A percentile compares a stretch with the other conserved stretches of the same genome.
These are phyloP conservation scores for Aromia moschata DNA, from an alignment of 2,888 invertebrate species.

Conservation along the genomic window DNA sequence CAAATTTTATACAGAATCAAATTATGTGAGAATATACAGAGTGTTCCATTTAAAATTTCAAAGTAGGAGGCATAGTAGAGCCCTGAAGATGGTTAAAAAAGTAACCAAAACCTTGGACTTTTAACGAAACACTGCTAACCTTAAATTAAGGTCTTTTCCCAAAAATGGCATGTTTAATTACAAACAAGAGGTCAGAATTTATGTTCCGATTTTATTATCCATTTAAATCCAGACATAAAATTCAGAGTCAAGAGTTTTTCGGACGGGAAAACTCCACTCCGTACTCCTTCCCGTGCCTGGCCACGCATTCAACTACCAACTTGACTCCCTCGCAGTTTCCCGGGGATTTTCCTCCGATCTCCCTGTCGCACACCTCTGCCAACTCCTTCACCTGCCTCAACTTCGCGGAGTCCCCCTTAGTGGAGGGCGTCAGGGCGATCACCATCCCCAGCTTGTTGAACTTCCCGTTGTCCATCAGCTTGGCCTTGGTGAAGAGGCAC, in stretches of 20 bases:
- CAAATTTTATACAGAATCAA: no score
- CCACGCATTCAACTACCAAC: conserved; percentile 51
- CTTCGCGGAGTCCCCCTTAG: conserved; percentile 50
- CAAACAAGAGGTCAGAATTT: no score
- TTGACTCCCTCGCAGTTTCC: conserved; percentile 54
- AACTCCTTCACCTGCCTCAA: conserved; percentile 50
- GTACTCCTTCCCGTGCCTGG: conserved; percentile 43
- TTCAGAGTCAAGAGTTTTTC: conserved; percentile 13
- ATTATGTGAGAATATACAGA: no score
- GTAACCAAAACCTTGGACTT: no score
- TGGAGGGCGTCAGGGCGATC: conserved; percentile 47
- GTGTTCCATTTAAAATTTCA: no score
- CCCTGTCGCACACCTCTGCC: conserved; percentile 53
- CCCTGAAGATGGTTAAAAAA: no score
- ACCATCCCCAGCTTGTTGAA: conserved; percentile 55
- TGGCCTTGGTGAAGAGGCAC: conserved; percentile 54
- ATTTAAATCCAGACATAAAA: no score
- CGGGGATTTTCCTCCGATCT: conserved; percentile 43
- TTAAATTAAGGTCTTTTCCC: no score
- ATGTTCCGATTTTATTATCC: no score
- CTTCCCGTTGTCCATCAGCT: conserved; percentile 57
- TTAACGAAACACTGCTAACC: no score
- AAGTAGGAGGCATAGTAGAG: no score
- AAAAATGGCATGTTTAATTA: no score
- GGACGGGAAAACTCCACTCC: conserved; percentile 30